Conservation (phyloP, 92 coral and sea anemone genomes). For the Paramuricea clavata region DNA sequence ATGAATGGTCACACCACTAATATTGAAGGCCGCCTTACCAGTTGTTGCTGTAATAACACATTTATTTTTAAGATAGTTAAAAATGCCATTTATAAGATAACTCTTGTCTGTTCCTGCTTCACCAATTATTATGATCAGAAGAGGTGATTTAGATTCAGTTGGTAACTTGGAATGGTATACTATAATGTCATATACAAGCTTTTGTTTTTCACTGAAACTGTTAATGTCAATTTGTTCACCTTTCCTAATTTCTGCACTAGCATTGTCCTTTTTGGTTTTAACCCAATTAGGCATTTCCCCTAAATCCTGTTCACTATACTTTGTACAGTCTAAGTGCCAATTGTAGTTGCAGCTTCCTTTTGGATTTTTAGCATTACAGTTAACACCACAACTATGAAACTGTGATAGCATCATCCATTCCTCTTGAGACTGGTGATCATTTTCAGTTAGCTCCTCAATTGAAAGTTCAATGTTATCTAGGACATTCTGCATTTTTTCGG, state of each 20-base stretch:
- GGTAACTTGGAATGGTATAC: conserved; percentile 58
- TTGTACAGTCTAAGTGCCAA: conserved; percentile 60
- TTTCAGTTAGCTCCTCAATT: conserved; percentile 39
- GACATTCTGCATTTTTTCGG: conserved; percentile 14
- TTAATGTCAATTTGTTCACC: background rate
- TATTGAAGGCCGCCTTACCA: conserved; percentile 8
- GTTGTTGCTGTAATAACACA: conserved; percentile 15
- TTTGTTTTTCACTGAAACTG: conserved; percentile 66
- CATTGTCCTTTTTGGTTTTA: conserved; percentile 51
- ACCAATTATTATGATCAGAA: conserved; percentile 52
- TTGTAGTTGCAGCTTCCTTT: conserved; percentile 26
- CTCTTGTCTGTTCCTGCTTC: conserved; percentile 48
- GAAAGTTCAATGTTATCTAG: conserved; percentile 40
- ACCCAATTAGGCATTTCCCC: conserved; percentile 74
- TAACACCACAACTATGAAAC: conserved; percentile 45
- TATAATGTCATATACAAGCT: conserved; percentile 60
- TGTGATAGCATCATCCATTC: conserved; percentile 67
- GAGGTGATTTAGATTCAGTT: conserved; percentile 45
- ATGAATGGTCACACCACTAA: conserved; percentile 69
- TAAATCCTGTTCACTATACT: conserved; percentile 48
- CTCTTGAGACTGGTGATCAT: conserved; percentile 28
- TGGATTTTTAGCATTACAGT: conserved; percentile 33
- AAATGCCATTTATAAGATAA: background rate
- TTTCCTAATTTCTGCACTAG: conserved; percentile 18
- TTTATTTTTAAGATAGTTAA: background rate